These are phyloP conservation scores for Cephus nigrinus DNA, from an alignment of 2,888 invertebrate species.

Conservation along the genomic window DNA sequence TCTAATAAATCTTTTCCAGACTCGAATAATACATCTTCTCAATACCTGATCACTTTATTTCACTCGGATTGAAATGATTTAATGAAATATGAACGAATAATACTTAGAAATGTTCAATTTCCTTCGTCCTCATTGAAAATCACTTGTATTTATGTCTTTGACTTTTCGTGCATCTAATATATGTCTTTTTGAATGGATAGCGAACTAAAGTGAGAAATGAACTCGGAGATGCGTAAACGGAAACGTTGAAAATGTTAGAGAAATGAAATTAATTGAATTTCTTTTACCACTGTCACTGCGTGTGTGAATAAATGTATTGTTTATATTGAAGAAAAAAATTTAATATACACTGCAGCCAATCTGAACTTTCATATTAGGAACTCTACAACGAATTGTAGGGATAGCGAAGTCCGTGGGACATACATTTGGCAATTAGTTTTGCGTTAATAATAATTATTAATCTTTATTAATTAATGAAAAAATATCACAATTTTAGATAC, in stretches of 20 bases:
- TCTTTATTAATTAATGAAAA: constrained; percentile 28
- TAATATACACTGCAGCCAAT: not conserved
- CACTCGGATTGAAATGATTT: not conserved
- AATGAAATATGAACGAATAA: not conserved
- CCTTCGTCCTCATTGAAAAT: not conserved
- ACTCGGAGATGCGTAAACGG: not conserved
- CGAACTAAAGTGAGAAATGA: not conserved
- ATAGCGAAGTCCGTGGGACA: not conserved
- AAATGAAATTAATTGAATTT: not conserved
- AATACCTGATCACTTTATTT: not conserved
- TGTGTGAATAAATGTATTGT: not conserved
- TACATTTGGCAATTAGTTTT: not conserved
- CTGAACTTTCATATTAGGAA: not conserved
- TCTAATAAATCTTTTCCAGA: not conserved
- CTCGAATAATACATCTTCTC: not conserved
- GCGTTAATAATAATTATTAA: constrained; percentile 12
- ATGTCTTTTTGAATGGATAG: not conserved
- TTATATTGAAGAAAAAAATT: not conserved
- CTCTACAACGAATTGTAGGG: not conserved
- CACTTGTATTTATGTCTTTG: not conserved
- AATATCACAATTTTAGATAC: constrained; percentile 30
- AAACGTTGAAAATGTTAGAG: not conserved
- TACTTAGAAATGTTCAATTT: not conserved
- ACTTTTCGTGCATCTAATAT: not conserved
- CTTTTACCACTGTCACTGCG: not conserved